phyloP scores from a whole-genome alignment of 2,113 vertebrate species.

The Baryphthengus martii region DNA sequence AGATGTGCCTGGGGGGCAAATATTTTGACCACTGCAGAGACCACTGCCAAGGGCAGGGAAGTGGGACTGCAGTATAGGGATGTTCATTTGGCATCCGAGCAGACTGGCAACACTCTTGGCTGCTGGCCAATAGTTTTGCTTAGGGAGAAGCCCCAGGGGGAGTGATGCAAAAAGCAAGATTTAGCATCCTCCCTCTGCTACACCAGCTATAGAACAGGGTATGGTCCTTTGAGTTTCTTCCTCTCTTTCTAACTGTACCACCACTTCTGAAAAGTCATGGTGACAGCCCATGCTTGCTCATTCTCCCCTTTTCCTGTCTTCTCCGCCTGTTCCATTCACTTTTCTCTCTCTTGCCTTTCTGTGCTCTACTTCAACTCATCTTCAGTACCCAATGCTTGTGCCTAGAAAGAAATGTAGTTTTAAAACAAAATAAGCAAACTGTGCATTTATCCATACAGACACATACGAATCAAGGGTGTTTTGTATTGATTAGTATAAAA shows the following conservation, averaged over 20 bases:
- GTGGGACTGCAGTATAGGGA: background rate
- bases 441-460: background rate
- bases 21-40: background rate
- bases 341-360: background rate
- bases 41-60: background rate
- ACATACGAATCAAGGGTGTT: background rate
- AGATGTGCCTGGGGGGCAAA: rapidly evolving
- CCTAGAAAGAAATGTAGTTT: background rate
- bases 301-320: background rate
- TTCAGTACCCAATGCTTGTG: background rate
- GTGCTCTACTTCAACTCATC: background rate
- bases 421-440: background rate
- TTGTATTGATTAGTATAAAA: background rate
- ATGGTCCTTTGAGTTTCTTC: background rate
- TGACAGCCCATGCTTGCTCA: rapidly evolving
- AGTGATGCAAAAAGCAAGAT: background rate
- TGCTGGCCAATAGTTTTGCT: background rate
- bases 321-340: background rate
- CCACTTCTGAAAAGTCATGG: background rate
- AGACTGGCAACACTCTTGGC: background rate
- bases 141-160: background rate
- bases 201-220: background rate
- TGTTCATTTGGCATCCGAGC: background rate
- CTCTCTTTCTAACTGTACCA: background rate
- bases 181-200: background rate